Evolutionary conservation across 1,140 invertebrate genomes (phyloP), one percentile per base, ranked within the genome.

Genomic region (Coboldia fuscipes): DNA sequence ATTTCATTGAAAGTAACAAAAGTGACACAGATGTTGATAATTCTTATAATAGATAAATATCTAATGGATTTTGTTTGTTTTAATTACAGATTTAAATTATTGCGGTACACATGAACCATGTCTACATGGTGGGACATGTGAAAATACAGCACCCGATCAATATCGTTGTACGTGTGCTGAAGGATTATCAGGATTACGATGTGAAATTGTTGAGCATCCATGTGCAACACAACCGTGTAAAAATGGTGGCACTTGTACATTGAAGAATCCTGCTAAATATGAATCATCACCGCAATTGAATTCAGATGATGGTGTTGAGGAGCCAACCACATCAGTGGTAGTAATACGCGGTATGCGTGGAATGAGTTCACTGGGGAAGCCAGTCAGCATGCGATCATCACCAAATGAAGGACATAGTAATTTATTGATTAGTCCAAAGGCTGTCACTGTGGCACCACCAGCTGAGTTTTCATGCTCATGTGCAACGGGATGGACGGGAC

Each of bases 71-170:
- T n/a, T n/a, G n/a, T n/a, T n/a, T n/a, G n/a, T n/a, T n/a, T n/a
- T n/a, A n/a, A n/a, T n/a, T n/a, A 35, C 58, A 75, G 92, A 97
- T 66, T 68, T 97, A 42, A 96, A 97, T 61, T 96, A 89, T 60
- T 97, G 92, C 58, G 92, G 90, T 28, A 93, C 92, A 33, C 84
- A 96, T 60, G 81, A 86, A 53, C 89, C 89, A 2, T 97, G 92
- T 59, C 72, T 75, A 44, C 92, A 97, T 60, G 86, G 86, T 33
- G 92, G 86, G 26, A 89, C 86, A 18, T 97, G 92, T 60, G 79
- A 82, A 56, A 96, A 96, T 59, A 92, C 85, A 2, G 83, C 77
- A 17, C 81, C 85, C 7, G 86, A 92, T 53, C 74, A 80, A 41
- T 96, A 90, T 60, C 67, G 78, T 37, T 96, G 90, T 59, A 75